phyloP scores from a whole-genome alignment of 2,113 vertebrate species.

The Pardalotus punctatus region DNA sequence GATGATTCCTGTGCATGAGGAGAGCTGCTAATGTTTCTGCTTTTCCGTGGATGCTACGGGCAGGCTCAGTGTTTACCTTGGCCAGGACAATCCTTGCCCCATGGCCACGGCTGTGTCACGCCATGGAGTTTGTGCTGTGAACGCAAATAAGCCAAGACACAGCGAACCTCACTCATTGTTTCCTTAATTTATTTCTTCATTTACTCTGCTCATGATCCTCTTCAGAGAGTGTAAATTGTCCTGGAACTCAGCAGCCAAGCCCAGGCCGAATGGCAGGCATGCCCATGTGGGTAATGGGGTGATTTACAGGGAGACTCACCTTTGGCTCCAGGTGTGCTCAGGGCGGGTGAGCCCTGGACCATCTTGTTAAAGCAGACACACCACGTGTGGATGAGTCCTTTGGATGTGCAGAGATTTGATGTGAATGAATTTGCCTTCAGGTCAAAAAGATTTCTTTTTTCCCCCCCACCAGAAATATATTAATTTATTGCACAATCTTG shows the following conservation, averaged over 20 bases:
- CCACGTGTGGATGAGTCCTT: background rate
- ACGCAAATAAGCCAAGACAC: background rate
- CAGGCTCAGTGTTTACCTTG: background rate
- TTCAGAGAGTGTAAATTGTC: background rate
- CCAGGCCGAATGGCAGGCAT: background rate
- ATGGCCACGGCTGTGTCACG: accelerated
- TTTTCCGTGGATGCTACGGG: background rate
- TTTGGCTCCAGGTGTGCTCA: background rate
- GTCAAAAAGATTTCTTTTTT: background rate
- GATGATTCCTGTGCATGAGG: background rate
- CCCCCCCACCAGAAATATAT: background rate
- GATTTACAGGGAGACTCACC: background rate
- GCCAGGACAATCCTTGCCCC: background rate
- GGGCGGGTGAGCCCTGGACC: background rate
- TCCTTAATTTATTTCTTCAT: background rate
- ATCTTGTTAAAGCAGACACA: background rate
- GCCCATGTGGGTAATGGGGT: background rate
- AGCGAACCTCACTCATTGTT: background rate
- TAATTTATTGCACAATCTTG: background rate
- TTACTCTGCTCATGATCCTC: background rate
- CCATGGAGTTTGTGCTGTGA: background rate
- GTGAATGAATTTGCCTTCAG: background rate
- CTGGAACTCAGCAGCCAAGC: background rate
- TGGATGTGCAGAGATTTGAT: background rate
- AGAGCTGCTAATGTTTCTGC: background rate